Base-by-base conservation (phyloP, 2,888 invertebrate species). In the Melikaiella ostensackeni region DNA sequence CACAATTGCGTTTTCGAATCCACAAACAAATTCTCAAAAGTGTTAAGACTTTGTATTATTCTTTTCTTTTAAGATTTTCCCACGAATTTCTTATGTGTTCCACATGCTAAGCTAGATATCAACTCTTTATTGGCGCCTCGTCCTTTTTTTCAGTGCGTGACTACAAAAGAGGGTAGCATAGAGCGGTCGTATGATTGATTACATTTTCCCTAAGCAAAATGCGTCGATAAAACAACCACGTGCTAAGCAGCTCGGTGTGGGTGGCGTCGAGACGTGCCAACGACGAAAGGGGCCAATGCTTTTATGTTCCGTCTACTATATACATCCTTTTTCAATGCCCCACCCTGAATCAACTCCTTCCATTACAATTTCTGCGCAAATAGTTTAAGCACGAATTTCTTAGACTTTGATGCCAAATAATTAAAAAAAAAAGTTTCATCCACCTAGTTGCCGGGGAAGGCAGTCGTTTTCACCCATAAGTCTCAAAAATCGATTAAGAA, bases 191-290 rank as follows among this genome's bases (percentile, higher is more conserved):
- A 70, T 70, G 70, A 70, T 70, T 70, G 70, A 70, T 70, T 70
- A 50, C 24, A 30, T 70, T 70, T 33, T 50, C 70, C 16, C 30
- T n/a, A 70, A 50, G 46, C 70, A 42, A 33, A 50, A 50, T 27
- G 46, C 46, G 70, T 70, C 70, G n/a, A 70, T 70, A 70, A 70
- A 50, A 46, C 46, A 50, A 70, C 50, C 70, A 70, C 70, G 70
- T 70, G 70, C 50, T 70, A 66, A 66, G 66, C 27, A 46, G 1
- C 27, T 13, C 46, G 2, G 70, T 50, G 70, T 70, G 70, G 50
- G 70, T 70, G 70, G 70, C 70, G 46, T n/a, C 66, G 42, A 70
- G 70, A 70, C 70, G 70, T 70, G 70, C 70, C 46, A 30, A 70
- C 66, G 70, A 70, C 46, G 50, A 50, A 50, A 70, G 30, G 50